Evolutionary conservation across 2,113 vertebrate genomes (phyloP).

Genomic region (Tauraco erythrolophus): DNA sequence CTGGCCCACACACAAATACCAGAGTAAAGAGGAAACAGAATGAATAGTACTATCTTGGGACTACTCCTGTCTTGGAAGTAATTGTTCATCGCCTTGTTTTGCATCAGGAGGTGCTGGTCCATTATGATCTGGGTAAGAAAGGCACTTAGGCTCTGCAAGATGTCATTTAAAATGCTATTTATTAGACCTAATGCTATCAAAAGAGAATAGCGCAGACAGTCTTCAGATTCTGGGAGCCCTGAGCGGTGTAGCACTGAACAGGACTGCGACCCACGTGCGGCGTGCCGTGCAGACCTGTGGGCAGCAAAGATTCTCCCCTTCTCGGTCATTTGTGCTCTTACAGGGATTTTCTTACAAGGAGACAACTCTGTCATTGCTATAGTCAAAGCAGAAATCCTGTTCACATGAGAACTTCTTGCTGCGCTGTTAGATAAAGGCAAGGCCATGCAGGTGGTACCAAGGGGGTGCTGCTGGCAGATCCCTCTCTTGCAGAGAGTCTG

Average conservation of each 20-base stretch:
- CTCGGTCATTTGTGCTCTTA: background rate
- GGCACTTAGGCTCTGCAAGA: background rate
- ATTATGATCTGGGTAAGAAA: background rate
- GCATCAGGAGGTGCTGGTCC: background rate
- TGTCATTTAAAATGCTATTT: background rate
- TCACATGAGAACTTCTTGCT: background rate
- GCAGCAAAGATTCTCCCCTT: background rate
- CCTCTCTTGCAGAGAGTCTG: background rate
- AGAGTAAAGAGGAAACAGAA: background rate
- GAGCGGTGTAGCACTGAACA: background rate
- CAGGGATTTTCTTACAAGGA: background rate
- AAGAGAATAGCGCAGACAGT: background rate
- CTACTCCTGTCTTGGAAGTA: background rate
- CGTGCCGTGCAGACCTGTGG: background rate
- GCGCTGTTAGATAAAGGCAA: background rate
- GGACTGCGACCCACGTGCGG: accelerated
- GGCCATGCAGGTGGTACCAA: accelerated
- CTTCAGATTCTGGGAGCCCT: background rate
- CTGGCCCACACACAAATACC: background rate
- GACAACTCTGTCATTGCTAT: background rate
- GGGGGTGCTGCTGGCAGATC: background rate
- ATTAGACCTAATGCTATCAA: background rate
- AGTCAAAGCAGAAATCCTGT: background rate
- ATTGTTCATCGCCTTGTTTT: background rate
- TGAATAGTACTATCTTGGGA: background rate